Percentiles rank a stretch among this genome's conserved stretches.
Conservation (phyloP, 2,797 vertebrate genomes). For the Darevskia mixta region DNA sequence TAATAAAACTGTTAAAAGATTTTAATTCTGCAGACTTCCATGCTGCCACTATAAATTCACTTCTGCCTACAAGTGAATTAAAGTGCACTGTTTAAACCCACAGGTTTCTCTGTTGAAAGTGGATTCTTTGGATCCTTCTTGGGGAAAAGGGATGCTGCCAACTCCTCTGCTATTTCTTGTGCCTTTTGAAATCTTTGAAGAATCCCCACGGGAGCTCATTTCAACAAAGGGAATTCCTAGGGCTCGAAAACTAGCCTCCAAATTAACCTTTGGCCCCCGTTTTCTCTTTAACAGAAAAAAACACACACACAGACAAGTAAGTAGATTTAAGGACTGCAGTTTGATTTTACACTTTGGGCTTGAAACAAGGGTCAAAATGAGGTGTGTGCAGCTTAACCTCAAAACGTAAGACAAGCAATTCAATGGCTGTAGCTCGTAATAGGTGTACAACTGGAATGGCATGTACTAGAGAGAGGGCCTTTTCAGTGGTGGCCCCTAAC, state of each 20-base stretch:
- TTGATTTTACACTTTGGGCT: neutral
- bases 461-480: neutral
- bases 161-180: constrained; percentile 31
- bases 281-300: constrained; percentile 10
- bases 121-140: constrained; percentile 30
- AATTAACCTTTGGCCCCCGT: constrained; percentile 26
- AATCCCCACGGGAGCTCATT: constrained; percentile 50
- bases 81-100: constrained; percentile 44
- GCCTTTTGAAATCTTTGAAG: constrained; percentile 62
- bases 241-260: constrained; percentile 44
- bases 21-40: constrained; percentile 63
- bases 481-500: too few species aligned
- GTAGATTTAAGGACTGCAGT: constrained; percentile 19
- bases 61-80: constrained; percentile 56
- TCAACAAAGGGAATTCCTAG: constrained; percentile 35
- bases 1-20: constrained; percentile 59
- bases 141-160: constrained; percentile 8
- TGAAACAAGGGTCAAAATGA: constrained; percentile 19
- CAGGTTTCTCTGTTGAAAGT: constrained; percentile 18
- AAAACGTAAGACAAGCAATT: neutral
- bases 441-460: neutral
- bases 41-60: constrained; percentile 49
- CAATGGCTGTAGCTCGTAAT: neutral
- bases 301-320: constrained; percentile 10
- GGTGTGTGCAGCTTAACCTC: neutral